Evolutionary conservation across 30 jellyfish, hydroid and myxozoan species (phyloP), one percentile per base, ranked within the genome.

Genomic region (Turritopsis dohrnii): DNA sequence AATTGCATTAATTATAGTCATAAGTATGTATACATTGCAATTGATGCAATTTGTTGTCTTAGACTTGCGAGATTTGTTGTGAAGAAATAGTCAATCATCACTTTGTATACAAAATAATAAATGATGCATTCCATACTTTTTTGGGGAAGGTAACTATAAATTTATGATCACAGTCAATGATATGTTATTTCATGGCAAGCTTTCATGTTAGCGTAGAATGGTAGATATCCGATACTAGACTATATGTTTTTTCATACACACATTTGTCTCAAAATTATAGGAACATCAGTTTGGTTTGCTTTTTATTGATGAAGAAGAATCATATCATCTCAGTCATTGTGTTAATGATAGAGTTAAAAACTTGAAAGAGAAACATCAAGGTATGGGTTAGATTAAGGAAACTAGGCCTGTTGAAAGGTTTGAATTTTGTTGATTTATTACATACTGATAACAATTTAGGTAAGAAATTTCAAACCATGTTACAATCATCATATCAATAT

Each of bases 111-210:
- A 21, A n/a, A 27, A 27, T 69, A 23, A 27, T 69, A 23, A 23
- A 69, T 0, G 77, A 69, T 69, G 77, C 77, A 69, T 69, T 69
- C 19, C 77, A 69, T 69, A 69, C 77, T 8, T 69, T 69, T 19
- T n/a, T 69, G 77, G 31, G 30, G 22, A 69, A 69, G 30, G 77
- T 69, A 69, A 69, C n/a, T 23, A n/a, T 69, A 7, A 69, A 69
- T 69, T 27, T 69, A 69, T n/a, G n/a, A n/a, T n/a, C n/a, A n/a
- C n/a, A n/a, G n/a, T n/a, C n/a, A n/a, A n/a, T n/a, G n/a, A 41
- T 41, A 5, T 41, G 5, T 41, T 41, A 13, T 41, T 41, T 41
- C 60, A 41, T 41, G 13, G 60, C 60, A 41, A 13, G 13, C 5
- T 5, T 3, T 41, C 60, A 41, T 41, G 13, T 3, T 41, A 41